Base-by-base conservation (phyloP, 1,140 invertebrate genomes). In the Diabrotica virgifera region DNA sequence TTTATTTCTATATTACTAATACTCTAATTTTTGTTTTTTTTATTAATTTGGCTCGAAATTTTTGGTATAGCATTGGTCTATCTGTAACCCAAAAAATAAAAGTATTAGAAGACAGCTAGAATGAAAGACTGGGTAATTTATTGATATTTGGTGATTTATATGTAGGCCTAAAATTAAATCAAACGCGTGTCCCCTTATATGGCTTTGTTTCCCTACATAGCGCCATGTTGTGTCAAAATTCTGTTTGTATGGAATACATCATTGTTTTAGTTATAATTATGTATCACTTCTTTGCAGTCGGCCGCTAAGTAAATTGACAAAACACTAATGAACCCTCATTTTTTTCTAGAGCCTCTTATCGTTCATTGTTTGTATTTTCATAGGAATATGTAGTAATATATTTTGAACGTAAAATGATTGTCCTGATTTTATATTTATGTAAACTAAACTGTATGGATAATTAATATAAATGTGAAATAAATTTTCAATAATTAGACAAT, bases 351-450 rank as follows among this genome's bases (percentile, higher is more conserved):
- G 24, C 24, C 24, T 24, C 24, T 24, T 53, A 37, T 54, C 51
- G 52, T 54, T 62, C 60, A 54, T 62, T 54, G 60, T 62, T 61
- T 61, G 59, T 61, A 61, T 52, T 61, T 54, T 62, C 52, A 62
- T 62, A 62, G 60, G 36, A 62, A 38, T 59, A 59, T 62, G 60
- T 53, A 62, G 51, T 62, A 62, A 54, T 54, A 62, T 62, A 62
- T 62, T 62, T 62, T 62, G 8, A 36, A 36, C 51, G 38, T 62
- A 52, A 62, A 62, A 50, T 36, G 52, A 36, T 60, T 50, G 40
- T 54, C 52, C 51, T 62, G 60, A 62, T 62, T 62, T 62, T 62
- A 62, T 62, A 62, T 62, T 62, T 62, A 62, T 62, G 60, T 62
- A 62, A 62, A 24, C 53, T 55, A 55, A 55, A 62, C 51, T 62